Evolutionary conservation across 2,797 vertebrate species (phyloP).

Genomic region (Menidia menidia): DNA sequence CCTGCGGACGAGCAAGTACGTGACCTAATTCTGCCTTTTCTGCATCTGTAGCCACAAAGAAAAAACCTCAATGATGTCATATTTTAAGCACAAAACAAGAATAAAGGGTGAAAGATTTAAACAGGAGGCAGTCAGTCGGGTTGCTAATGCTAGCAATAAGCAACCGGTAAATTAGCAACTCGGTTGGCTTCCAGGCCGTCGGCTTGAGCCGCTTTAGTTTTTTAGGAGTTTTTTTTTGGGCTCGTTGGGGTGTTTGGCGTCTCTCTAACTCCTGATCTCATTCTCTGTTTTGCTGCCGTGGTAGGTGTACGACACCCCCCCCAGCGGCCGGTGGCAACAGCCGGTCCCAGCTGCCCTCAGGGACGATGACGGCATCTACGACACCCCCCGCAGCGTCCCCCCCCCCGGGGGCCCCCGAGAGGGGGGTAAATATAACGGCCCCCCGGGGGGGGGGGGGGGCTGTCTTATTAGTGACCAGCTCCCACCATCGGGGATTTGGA

Average conservation of each 20-base stretch:
- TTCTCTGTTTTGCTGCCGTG: not conserved
- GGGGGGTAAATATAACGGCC: constrained; percentile 77
- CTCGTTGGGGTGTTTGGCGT: not conserved
- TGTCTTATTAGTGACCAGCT: not conserved
- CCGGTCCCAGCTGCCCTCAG: constrained; percentile 52
- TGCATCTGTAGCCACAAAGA: too few relatives aligned
- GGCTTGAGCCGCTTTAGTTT: too few relatives aligned
- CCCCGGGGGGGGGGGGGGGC: too few relatives aligned
- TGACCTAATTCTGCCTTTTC: not conserved
- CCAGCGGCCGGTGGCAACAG: constrained; percentile 83
- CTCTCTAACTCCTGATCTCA: not conserved
- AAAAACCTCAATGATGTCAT: too few relatives aligned
- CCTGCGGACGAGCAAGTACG: constrained; percentile 78
- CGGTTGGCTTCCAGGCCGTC: too few relatives aligned
- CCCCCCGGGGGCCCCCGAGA: constrained; percentile 66
- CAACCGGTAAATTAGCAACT: too few relatives aligned
- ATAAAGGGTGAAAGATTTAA: too few relatives aligned
- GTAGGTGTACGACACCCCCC: constrained; percentile 92
- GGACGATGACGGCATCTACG: constrained; percentile 82
- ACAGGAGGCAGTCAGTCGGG: too few relatives aligned
- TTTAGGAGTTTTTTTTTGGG: too few relatives aligned
- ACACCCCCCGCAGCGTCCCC: constrained; percentile 82
- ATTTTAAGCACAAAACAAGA: too few relatives aligned
- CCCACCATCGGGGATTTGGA: not conserved
- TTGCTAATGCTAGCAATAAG: too few relatives aligned